A percentile compares a stretch with the other conserved stretches of the same genome.
Conservation (phyloP, 2,797 vertebrate species). For the Sparidentex hasta region DNA sequence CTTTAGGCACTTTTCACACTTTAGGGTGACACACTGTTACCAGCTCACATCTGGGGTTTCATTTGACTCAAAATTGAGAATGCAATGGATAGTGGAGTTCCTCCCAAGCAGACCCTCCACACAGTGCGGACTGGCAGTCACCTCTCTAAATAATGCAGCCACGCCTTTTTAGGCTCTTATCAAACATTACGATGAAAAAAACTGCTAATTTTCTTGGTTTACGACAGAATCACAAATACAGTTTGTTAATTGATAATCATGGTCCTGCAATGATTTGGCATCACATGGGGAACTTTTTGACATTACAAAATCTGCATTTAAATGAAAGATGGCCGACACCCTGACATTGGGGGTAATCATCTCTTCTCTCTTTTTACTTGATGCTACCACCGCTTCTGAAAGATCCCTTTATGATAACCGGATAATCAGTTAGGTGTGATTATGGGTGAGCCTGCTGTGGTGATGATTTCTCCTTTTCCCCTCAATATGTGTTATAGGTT, state of each 20-base stretch:
- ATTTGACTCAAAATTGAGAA: no score
- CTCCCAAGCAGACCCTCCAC: no score
- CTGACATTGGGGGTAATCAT: no score
- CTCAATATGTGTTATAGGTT: background rate
- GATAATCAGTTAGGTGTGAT: background rate
- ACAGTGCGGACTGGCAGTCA: no score
- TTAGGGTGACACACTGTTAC: no score
- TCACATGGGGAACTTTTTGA: background rate
- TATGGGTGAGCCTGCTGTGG: background rate
- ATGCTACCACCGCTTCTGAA: background rate
- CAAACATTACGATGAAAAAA: no score
- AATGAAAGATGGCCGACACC: background rate
- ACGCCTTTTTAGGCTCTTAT: no score
- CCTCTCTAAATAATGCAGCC: no score
- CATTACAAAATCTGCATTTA: slow-evolving; percentile 6
- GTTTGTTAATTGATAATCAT: background rate
- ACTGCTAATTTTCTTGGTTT: no score
- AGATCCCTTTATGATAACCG: background rate
- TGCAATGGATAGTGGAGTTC: no score
- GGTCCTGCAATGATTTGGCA: background rate
- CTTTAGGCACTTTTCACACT: no score
- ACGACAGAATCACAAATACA: background rate
- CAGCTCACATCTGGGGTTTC: no score
- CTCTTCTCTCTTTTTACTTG: background rate
- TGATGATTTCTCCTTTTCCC: background rate